Evolutionary conservation across 2,888 invertebrate genomes (phyloP), one percentile per base, ranked within the genome.

Genomic region (Beris morrisii): DNA sequence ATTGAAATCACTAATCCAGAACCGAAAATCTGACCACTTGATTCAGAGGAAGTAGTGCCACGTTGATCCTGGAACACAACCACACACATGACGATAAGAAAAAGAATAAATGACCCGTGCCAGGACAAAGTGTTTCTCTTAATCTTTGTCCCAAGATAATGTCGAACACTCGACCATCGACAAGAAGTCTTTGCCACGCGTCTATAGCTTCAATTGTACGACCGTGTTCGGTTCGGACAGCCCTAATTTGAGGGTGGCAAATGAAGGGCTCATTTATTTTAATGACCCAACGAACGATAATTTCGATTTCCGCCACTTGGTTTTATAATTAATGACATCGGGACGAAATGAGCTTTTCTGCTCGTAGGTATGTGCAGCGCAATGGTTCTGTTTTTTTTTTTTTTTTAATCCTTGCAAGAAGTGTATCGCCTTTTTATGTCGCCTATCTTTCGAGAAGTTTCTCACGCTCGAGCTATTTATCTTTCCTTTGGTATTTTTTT

Each of bases 261-360:
- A 46, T 59, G 56, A 65, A 64, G 30, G 22, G 31, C 65, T 61
- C 67, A 65, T 65, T 67, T 64, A 56, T 50, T 65, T 61, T 68
- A 68, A 65, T 68, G 61, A 61, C 56, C 65, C 32, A 59, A 48
- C 13, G 58, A 55, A 50, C 65, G 53, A 68, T 68, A 61, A 68
- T 65, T 68, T 65, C 50, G 61, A 68, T 68, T 68, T 65, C 50
- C 65, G 61, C 55, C 52, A 52, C 59, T 52, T 68, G 67, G 61
- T 68, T 68, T 65, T 68, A 64, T 67, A 67, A 67, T 67, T 67
- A 67, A 67, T 67, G 67, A 58, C 52, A 46, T 38, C 28, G 55
- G 28, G 7, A 59, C 13, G 54, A 11, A 31, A 31, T 31, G 54
- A 31, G 1, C 9, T n/a, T 30, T 54, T 54, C 11, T 30, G 32